These are phyloP conservation scores for Turritopsis dohrnii DNA, from an alignment of 30 jellyfish, hydroid and myxozoan genomes.

Conservation along the genomic window DNA sequence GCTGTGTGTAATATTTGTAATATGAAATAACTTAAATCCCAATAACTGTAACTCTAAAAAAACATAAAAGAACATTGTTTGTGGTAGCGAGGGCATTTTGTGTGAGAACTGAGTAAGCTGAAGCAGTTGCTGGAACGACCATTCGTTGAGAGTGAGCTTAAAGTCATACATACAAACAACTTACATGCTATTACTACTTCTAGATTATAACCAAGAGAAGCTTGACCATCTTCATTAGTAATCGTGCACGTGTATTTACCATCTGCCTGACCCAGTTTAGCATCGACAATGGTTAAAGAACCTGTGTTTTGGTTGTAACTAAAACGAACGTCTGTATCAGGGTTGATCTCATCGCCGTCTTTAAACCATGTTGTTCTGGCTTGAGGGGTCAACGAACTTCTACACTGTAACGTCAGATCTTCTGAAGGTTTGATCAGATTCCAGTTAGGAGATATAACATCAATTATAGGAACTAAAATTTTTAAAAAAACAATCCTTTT, in stretches of 20 bases:
- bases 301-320: neutral
- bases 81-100: no score
- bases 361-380: neutral
- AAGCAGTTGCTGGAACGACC: no score
- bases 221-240: neutral
- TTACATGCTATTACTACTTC: neutral
- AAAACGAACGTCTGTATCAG: neutral
- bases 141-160: neutral
- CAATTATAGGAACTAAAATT: neutral
- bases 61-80: no score
- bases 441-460: neutral
- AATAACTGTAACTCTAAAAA: no score
- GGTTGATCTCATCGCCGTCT: neutral
- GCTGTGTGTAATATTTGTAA: no score
- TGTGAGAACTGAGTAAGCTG: no score
- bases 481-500: no score
- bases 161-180: neutral
- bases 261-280: neutral
- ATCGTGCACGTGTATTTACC: neutral
- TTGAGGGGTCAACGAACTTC: neutral
- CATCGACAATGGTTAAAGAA: neutral
- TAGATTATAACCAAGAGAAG: neutral
- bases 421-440: neutral
- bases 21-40: no score
- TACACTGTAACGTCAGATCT: neutral